A percentile compares a stretch with the other conserved stretches of the same genome.
phyloP scores from a whole-genome alignment of 2,888 invertebrate genomes.

The Scaptomyza reducta region DNA sequence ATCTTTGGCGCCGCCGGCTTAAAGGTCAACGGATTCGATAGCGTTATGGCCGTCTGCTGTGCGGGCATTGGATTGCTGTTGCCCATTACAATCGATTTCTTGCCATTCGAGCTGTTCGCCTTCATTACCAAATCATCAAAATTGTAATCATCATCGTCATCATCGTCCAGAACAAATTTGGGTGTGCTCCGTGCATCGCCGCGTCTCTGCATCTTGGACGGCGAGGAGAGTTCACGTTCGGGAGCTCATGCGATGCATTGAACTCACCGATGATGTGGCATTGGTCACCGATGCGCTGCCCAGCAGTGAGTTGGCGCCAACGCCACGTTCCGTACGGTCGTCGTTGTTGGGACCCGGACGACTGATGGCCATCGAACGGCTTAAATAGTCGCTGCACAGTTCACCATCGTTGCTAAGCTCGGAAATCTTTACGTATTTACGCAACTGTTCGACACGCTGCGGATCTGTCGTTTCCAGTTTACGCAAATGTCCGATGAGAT shows the following conservation, averaged over 20 bases:
- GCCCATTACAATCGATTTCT: conserved; percentile 1
- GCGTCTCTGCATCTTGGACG: conserved; percentile 28
- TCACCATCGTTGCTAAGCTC: conserved; percentile 71
- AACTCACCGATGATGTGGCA: conserved; percentile 5
- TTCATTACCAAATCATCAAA: conserved; percentile 88
- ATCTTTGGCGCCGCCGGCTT: conserved; percentile 77
- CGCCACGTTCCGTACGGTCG: conserved; percentile 1
- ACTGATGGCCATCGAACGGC: conserved; percentile 47
- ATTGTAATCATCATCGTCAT: conserved; percentile 92
- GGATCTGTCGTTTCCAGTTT: conserved; percentile 92
- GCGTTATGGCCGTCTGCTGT: conserved; percentile 53
- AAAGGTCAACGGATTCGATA: conserved; percentile 70
- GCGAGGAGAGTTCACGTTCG: conserved; percentile 27
- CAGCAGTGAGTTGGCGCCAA: background rate
- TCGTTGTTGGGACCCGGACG: conserved; percentile 24
- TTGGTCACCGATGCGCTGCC: background rate
- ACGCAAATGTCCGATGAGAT: conserved; percentile 91
- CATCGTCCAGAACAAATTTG: conserved; percentile 85
- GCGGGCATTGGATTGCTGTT: conserved; percentile 9
- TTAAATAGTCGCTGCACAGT: conserved; percentile 58
- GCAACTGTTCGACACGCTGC: conserved; percentile 89
- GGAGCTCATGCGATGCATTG: conserved; percentile 36
- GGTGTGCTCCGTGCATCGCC: conserved; percentile 70
- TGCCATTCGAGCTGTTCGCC: conserved; percentile 67
- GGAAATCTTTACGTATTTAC: conserved; percentile 89